These are phyloP conservation scores for Rhagoletis pomonella DNA, from an alignment of 1,140 invertebrate species.

Conservation along the genomic window DNA sequence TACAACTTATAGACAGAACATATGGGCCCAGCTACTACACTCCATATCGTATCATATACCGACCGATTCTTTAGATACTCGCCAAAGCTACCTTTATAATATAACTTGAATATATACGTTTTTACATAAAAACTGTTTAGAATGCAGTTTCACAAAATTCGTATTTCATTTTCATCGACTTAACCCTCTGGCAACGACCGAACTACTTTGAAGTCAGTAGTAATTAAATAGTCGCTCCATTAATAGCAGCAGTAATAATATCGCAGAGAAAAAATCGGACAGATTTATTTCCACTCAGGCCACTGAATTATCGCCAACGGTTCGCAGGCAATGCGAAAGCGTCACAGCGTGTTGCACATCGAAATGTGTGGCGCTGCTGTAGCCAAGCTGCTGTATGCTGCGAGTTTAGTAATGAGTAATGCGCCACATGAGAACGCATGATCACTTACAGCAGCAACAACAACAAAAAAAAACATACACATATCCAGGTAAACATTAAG, in stretches of 20 bases:
- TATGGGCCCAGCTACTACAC: too few relatives aligned
- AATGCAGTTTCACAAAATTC: too few relatives aligned
- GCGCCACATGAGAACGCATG: constrained; percentile 46
- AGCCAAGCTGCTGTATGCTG: background rate
- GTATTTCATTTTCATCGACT: background rate
- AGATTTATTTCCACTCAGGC: constrained; percentile 21
- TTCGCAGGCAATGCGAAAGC: background rate
- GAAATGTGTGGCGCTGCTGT: background rate
- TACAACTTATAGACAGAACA: too few relatives aligned
- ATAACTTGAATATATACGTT: background rate
- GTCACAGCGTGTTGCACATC: background rate
- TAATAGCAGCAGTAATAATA: background rate
- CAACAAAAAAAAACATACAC: background rate
- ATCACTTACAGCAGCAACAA: constrained; percentile 30
- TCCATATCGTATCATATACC: too few relatives aligned
- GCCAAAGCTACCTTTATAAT: too few relatives aligned
- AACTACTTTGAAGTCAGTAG: background rate
- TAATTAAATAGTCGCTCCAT: background rate
- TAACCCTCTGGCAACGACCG: background rate
- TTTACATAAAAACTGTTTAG: background rate
- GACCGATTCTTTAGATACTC: too few relatives aligned
- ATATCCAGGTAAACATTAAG: background rate
- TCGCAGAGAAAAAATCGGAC: background rate
- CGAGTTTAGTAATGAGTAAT: constrained; percentile 41
- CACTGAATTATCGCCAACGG: background rate